These are phyloP conservation scores for Microcebus tavaratra DNA, from an alignment of 2,113 vertebrate genomes.

Conservation along the genomic window DNA sequence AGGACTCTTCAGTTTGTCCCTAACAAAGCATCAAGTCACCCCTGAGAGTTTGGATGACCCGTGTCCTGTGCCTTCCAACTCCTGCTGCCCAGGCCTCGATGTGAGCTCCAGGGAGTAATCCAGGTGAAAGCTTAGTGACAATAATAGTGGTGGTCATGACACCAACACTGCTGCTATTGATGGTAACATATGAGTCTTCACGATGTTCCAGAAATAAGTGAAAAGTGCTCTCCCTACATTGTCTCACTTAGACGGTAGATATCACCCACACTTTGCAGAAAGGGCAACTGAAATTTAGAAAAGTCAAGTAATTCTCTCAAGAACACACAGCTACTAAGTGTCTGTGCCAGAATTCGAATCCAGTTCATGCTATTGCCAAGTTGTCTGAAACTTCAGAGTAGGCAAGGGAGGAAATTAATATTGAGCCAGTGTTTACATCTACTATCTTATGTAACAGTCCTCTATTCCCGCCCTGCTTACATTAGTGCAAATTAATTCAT, in stretches of 20 bases:
- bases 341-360: background rate
- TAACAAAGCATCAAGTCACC: background rate
- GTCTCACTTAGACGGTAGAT: background rate
- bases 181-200: background rate
- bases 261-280: background rate
- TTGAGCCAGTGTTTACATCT: background rate
- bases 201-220: background rate
- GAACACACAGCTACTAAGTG: background rate
- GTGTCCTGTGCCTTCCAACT: background rate
- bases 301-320: conserved; percentile 29
- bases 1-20: background rate
- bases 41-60: background rate
- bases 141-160: background rate
- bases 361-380: background rate
- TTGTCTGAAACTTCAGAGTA: background rate
- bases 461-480: background rate
- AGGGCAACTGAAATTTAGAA: background rate
- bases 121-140: background rate
- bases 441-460: background rate
- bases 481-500: background rate
- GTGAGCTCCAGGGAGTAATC: background rate
- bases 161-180: background rate
- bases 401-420: background rate
- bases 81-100: background rate
- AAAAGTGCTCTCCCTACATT: background rate